Percentiles rank a stretch among this genome's conserved stretches.
These are phyloP conservation scores for Synanthedon myopaeformis DNA, from an alignment of 2,888 invertebrate genomes.

Conservation along the genomic window DNA sequence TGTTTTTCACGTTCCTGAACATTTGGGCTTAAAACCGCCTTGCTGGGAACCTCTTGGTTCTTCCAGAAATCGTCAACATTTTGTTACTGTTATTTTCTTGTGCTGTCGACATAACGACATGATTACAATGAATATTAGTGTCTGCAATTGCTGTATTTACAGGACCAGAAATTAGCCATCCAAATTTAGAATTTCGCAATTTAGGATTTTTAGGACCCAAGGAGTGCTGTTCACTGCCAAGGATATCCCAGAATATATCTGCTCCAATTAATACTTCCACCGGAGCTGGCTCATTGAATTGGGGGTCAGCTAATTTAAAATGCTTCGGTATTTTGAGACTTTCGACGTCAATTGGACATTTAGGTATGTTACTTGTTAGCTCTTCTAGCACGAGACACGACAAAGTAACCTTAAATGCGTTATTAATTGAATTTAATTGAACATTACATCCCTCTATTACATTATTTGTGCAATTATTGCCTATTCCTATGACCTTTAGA, in stretches of 20 bases:
- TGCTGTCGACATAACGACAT: neutral
- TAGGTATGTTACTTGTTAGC: constrained; percentile 6
- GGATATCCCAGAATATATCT: constrained; percentile 9
- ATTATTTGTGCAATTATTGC: constrained; percentile 2
- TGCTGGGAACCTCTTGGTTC: constrained; percentile 12
- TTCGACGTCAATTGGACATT: constrained; percentile 2
- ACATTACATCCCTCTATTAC: constrained; percentile 1
- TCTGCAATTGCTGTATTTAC: neutral
- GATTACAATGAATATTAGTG: constrained; percentile 3
- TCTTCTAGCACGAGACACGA: constrained; percentile 2
- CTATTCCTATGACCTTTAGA: constrained; percentile 8
- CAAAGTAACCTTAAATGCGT: neutral
- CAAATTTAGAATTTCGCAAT: constrained; percentile 6
- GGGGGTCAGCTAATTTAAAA: constrained; percentile 8
- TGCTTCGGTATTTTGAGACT: constrained; percentile 3
- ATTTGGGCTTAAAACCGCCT: constrained; percentile 2
- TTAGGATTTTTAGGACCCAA: constrained; percentile 4
- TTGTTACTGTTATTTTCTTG: constrained; percentile 4
- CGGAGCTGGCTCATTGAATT: constrained; percentile 6
- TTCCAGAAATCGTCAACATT: constrained; percentile 12
- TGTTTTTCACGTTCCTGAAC: neutral
- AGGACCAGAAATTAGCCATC: constrained; percentile 6
- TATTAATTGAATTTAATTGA: neutral
- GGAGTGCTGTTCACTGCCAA: constrained; percentile 4
- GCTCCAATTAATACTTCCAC: constrained; percentile 8